Evolutionary conservation across 1,140 invertebrate genomes (phyloP).

Genomic region (Bombus fervidus): DNA sequence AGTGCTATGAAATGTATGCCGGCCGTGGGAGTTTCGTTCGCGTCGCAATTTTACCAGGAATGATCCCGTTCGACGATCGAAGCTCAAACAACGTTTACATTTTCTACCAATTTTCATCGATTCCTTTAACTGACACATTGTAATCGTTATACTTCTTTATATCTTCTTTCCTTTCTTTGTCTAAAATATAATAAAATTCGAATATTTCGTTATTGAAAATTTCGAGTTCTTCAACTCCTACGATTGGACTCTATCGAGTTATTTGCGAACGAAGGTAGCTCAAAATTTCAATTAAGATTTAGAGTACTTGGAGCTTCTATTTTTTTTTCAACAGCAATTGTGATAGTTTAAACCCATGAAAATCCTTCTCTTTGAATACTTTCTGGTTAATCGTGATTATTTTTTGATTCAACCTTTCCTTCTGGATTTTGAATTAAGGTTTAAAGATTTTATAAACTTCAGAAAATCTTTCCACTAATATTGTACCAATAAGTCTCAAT

Average conservation of each 20-base stretch:
- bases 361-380: too few species aligned
- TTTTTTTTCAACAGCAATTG: not conserved
- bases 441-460: too few species aligned
- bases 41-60: not conserved
- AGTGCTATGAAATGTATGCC: conserved; percentile 49
- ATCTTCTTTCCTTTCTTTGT: not conserved
- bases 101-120: not conserved
- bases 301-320: not conserved
- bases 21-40: conserved; percentile 34
- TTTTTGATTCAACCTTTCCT: too few species aligned
- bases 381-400: too few species aligned
- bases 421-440: too few species aligned
- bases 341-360: too few species aligned
- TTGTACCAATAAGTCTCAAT: too few species aligned
- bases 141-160: not conserved
- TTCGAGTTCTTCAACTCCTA: not conserved
- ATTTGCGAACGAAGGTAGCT: not conserved
- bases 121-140: not conserved
- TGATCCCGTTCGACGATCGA: not conserved
- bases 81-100: conserved; percentile 3
- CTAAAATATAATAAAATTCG: not conserved
- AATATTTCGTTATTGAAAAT: not conserved
- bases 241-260: not conserved
- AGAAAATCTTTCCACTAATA: too few species aligned
- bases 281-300: not conserved